Conservation (phyloP, 1,140 invertebrate species). For the Leptoteleia sp. region DNA sequence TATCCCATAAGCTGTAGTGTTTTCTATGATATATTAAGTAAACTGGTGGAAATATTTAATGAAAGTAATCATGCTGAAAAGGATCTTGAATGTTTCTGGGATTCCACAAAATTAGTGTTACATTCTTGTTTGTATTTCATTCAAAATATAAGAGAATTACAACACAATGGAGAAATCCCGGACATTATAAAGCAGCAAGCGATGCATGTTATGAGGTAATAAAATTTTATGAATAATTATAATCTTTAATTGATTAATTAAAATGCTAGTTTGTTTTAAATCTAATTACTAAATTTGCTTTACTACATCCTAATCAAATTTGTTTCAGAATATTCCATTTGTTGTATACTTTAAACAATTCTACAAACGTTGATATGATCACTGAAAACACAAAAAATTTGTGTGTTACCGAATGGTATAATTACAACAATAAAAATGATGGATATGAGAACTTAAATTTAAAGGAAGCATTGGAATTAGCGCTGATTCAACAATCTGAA, state of each 20-base stretch:
- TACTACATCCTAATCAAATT: too few relatives aligned
- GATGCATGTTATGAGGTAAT: too few relatives aligned
- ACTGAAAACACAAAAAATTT: slow-evolving; percentile 10
- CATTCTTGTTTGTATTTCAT: too few relatives aligned
- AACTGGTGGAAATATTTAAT: not conserved
- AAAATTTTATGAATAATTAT: too few relatives aligned
- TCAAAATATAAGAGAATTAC: too few relatives aligned
- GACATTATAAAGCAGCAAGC: too few relatives aligned
- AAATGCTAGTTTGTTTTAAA: too few relatives aligned
- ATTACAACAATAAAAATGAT: slow-evolving; percentile 11
- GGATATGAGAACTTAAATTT: slow-evolving; percentile 4
- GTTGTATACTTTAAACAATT: not conserved
- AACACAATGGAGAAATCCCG: too few relatives aligned
- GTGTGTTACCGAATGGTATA: slow-evolving; percentile 5
- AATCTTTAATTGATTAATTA: too few relatives aligned
- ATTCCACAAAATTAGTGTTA: too few relatives aligned
- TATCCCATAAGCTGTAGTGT: slow-evolving; percentile 9
- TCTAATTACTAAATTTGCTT: not conserved
- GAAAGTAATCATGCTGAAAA: not conserved
- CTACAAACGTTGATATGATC: slow-evolving; percentile 5
- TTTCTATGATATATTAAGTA: slow-evolving; percentile 5
- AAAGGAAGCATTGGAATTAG: slow-evolving; percentile 22
- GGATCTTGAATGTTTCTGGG: slow-evolving; percentile 5
- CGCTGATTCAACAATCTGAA: too few relatives aligned
- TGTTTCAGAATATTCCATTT: slow-evolving; percentile 17